Evolutionary conservation across 2,888 invertebrate species (phyloP).

Genomic region (Hypercompe scribonia): DNA sequence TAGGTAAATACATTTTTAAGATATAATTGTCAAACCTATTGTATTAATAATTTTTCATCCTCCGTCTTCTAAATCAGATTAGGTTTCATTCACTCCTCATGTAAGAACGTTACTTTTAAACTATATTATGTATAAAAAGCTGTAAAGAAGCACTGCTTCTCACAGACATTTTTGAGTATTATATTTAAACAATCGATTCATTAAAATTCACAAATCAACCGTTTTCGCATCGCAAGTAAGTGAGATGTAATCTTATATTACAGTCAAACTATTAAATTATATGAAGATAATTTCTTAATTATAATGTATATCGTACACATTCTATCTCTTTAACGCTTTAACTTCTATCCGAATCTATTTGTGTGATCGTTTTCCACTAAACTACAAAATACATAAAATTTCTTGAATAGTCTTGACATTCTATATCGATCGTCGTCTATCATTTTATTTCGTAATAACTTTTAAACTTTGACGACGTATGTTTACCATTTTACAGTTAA

Average conservation of each 20-base stretch:
- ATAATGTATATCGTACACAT: neutral
- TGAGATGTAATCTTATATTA: neutral
- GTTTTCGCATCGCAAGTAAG: neutral
- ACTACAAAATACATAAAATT: neutral
- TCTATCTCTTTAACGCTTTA: neutral
- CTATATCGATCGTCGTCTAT: neutral
- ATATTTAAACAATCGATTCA: neutral
- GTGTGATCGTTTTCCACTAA: neutral
- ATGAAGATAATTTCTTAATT: too few relatives aligned
- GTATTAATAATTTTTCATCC: too few relatives aligned
- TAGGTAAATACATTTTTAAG: too few relatives aligned
- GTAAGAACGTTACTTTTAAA: neutral
- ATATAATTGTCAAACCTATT: too few relatives aligned
- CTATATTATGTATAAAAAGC: neutral
- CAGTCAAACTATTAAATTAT: neutral
- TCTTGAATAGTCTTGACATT: neutral
- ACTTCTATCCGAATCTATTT: neutral
- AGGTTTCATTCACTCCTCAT: too few relatives aligned
- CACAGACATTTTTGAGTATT: neutral
- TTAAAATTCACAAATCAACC: neutral
- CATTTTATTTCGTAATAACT: neutral
- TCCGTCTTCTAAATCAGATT: too few relatives aligned
- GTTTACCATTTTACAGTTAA: neutral
- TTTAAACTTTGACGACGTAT: neutral
- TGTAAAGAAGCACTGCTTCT: neutral